Base-by-base conservation (phyloP, 2,113 vertebrate species). In the Corydoras sp. region DNA sequence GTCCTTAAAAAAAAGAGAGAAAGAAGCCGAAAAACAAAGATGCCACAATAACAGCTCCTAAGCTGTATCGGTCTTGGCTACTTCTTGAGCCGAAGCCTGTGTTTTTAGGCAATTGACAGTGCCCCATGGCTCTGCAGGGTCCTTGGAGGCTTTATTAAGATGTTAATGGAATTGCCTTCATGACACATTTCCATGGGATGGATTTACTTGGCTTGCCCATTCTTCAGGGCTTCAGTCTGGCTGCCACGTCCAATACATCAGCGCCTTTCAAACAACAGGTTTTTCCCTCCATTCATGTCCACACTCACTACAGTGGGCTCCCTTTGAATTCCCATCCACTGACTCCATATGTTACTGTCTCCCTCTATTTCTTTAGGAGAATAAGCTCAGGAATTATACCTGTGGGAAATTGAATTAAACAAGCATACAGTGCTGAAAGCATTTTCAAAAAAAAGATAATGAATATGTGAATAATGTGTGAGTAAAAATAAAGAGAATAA, bases 91-190 rank as follows among this genome's bases (percentile, higher is more conserved):
- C 50, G 9, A 49, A 60, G 53, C 48, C 67, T 64, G 64, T 58
- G 55, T 68, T 72, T 63, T 77, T 78, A 77, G 60, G 77, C 63
- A 68, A 71, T 71, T 79, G 82, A 79, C 71, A 61, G 80, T 75
- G 80, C 78, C 73, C 75, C 64, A 79, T 82, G 79, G 81, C 86
- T 85, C 82, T 85, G 82, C 78, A 77, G 82, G 70, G 85, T 77
- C 83, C 77, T 66, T 68, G 76, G 77, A 76, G 82, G 79, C 79
- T 87, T 87, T 87, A 89, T 89, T 86, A 88, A 88, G 86, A 89
- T 87, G 87, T 86, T 88, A 89, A 89, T 88, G 85, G 86, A 84
- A 84, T 75, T 83, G 89, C 85, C 86, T 87, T 86, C 85, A 77
- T 85, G 85, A 87, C 83, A 88, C 85, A 81, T 88, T 86, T 88